These are phyloP conservation scores for Quadroppia sp. DNA, from an alignment of 2,888 invertebrate species.

Conservation along the genomic window DNA sequence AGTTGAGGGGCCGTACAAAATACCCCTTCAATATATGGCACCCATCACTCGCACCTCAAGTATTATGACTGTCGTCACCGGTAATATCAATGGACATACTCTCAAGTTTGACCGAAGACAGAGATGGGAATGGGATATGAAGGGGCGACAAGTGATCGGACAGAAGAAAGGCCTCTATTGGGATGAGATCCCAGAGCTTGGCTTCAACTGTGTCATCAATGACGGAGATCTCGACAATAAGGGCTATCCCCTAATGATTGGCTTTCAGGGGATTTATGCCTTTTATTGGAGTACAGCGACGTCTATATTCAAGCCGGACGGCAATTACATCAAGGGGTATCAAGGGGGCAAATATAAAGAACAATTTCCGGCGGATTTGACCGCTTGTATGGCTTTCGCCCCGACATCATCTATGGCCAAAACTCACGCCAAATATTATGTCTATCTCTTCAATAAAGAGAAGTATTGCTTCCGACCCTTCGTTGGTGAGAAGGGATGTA, in stretches of 20 bases:
- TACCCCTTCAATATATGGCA: background rate
- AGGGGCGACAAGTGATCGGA: background rate
- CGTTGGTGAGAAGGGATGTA: background rate
- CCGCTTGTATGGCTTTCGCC: background rate
- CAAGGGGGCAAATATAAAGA: background rate
- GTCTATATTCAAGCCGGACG: background rate
- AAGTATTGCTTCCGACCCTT: conserved; percentile 6
- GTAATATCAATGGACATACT: background rate
- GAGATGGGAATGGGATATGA: background rate
- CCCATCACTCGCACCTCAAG: background rate
- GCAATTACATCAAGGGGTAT: background rate
- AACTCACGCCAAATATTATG: background rate
- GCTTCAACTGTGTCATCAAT: background rate
- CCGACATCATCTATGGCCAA: background rate
- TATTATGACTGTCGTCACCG: background rate
- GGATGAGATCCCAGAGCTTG: background rate
- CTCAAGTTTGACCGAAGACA: background rate
- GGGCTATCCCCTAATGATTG: background rate
- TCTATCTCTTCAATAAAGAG: background rate
- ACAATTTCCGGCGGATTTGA: background rate
- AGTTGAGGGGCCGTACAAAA: background rate
- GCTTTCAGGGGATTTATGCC: background rate
- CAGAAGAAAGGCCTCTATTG: background rate
- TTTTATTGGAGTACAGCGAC: background rate
- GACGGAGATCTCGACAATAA: background rate